Evolutionary conservation across 2,888 invertebrate species (phyloP).

Genomic region (Pyralis farinalis): DNA sequence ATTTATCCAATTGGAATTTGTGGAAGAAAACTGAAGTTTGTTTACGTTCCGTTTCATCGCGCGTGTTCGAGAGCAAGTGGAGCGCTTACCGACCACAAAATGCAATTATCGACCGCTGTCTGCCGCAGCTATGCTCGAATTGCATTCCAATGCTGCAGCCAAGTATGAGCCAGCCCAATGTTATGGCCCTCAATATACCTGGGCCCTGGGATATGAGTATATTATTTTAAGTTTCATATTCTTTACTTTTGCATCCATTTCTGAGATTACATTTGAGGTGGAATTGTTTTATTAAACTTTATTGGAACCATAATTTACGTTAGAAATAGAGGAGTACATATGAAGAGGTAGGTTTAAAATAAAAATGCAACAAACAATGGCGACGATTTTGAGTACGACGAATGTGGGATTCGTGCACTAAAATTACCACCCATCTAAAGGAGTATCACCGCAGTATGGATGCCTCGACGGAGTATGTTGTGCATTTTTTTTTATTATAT

Average conservation of each 20-base stretch:
- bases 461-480: no score
- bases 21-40: slow-evolving; percentile 66
- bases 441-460: no score
- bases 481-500: no score
- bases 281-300: neutral
- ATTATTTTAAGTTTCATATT: neutral
- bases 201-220: neutral
- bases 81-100: slow-evolving; percentile 69
- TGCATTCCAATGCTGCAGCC: slow-evolving; percentile 61
- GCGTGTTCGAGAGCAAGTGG: slow-evolving; percentile 58
- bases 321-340: neutral
- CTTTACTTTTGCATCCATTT: neutral
- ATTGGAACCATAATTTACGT: neutral
- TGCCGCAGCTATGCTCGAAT: slow-evolving; percentile 66
- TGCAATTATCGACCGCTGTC: slow-evolving; percentile 76
- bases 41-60: slow-evolving; percentile 68
- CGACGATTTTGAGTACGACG: no score
- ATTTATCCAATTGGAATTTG: slow-evolving; percentile 58
- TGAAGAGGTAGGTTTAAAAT: no score
- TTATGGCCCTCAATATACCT: slow-evolving; percentile 10
- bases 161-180: slow-evolving; percentile 37
- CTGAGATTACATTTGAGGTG: neutral
- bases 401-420: no score
- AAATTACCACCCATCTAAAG: no score
- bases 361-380: no score